phyloP scores from a whole-genome alignment of 2,797 vertebrate species.

The Halcyon leucocephala region DNA sequence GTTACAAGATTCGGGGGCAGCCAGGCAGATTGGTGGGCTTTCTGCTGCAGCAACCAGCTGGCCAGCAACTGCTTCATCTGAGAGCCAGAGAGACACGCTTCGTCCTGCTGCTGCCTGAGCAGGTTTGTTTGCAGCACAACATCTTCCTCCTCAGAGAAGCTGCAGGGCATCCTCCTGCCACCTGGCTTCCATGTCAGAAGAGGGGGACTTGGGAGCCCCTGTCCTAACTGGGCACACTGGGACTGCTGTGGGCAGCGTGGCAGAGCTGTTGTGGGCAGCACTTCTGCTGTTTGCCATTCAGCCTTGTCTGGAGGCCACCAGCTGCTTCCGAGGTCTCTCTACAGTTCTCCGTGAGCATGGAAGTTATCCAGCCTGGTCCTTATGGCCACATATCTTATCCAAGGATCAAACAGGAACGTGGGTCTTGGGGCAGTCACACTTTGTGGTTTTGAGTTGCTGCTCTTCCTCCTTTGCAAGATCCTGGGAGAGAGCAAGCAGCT shows the following conservation, averaged over 20 bases:
- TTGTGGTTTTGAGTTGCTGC: background rate
- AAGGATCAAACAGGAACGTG: background rate
- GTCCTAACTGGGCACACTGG: background rate
- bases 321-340: background rate
- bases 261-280: background rate
- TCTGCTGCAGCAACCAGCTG: background rate
- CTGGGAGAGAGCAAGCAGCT: background rate
- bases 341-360: background rate
- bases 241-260: background rate
- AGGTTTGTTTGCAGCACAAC: background rate
- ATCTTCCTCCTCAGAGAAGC: accelerated
- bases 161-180: accelerated
- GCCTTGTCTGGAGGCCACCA: background rate
- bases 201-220: accelerated
- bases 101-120: background rate
- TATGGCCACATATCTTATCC: accelerated
- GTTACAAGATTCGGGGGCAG: accelerated
- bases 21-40: background rate
- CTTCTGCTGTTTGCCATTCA: background rate
- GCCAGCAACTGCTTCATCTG: accelerated
- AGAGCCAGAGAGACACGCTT: background rate
- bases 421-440: background rate
- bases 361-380: background rate
- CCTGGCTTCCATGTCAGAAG: accelerated
- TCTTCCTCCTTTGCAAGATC: accelerated